These are phyloP conservation scores for Diglossa cyanea DNA, from an alignment of 2,797 vertebrate genomes.

Conservation along the genomic window DNA sequence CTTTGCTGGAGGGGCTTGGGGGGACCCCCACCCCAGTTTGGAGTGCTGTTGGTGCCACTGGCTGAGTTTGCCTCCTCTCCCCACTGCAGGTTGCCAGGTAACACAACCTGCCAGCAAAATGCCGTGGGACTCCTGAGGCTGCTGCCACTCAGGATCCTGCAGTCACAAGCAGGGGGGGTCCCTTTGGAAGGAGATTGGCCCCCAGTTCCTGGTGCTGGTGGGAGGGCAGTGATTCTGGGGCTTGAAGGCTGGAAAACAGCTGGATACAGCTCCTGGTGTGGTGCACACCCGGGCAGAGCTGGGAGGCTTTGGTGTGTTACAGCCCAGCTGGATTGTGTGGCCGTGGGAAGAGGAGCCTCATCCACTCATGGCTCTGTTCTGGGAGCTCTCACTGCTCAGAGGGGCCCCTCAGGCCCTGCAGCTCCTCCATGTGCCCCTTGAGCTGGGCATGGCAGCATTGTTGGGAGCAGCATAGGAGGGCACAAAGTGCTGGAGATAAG, in stretches of 20 bases:
- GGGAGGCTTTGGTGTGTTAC: background rate
- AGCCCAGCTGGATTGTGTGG: background rate
- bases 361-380: fast-evolving
- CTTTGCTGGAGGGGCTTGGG: background rate
- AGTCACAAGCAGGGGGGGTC: background rate
- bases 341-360: fast-evolving
- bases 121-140: constrained; percentile 11
- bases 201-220: fast-evolving
- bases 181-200: background rate
- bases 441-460: fast-evolving
- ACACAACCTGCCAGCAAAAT: constrained; percentile 52
- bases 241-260: background rate
- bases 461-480: background rate
- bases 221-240: background rate
- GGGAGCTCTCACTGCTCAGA: background rate
- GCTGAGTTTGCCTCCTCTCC: constrained; percentile 24
- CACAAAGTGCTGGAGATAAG: background rate
- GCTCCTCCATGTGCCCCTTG: fast-evolving
- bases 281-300: background rate
- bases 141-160: background rate
- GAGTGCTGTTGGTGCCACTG: background rate
- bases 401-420: fast-evolving
- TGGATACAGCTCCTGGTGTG: background rate
- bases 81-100: constrained; percentile 60
- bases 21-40: background rate